Conservation (phyloP, 2,113 vertebrate species). For the Myrmecobius fasciatus region DNA sequence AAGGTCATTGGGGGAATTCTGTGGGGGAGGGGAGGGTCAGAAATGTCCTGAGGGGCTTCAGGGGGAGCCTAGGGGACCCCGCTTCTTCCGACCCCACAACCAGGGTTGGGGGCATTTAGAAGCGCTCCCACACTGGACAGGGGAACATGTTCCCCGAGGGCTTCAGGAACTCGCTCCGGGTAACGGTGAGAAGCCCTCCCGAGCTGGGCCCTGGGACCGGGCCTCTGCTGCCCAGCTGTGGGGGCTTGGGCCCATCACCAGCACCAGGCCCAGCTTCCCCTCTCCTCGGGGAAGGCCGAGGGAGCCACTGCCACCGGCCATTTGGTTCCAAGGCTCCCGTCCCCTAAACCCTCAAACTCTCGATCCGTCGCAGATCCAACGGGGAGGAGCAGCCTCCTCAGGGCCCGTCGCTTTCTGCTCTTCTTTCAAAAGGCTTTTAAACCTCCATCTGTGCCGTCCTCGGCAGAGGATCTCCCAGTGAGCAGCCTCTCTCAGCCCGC, state of each 20-base stretch:
- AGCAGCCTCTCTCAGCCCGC: too few species aligned
- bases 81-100: rapidly evolving
- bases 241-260: not conserved
- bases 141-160: not conserved
- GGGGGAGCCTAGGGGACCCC: not conserved
- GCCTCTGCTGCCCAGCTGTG: not conserved
- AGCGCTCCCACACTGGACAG: too few species aligned
- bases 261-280: not conserved
- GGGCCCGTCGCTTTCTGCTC: too few species aligned
- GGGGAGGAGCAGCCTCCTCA: not conserved
- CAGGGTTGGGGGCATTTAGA: rapidly evolving
- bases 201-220: too few species aligned
- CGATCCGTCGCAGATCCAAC: not conserved
- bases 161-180: not conserved
- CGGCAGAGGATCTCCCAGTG: too few species aligned
- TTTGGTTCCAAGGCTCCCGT: not conserved
- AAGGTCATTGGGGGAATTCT: constrained; percentile 98
- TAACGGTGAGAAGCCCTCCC: not conserved
- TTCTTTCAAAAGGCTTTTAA: too few species aligned
- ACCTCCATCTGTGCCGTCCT: too few species aligned
- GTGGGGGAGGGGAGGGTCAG: constrained; percentile 30
- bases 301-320: not conserved
- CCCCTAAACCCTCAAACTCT: not conserved
- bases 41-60: not conserved
- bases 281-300: not conserved